phyloP scores from a whole-genome alignment of 2,113 vertebrate species.

The Bolborhynchus lineola region DNA sequence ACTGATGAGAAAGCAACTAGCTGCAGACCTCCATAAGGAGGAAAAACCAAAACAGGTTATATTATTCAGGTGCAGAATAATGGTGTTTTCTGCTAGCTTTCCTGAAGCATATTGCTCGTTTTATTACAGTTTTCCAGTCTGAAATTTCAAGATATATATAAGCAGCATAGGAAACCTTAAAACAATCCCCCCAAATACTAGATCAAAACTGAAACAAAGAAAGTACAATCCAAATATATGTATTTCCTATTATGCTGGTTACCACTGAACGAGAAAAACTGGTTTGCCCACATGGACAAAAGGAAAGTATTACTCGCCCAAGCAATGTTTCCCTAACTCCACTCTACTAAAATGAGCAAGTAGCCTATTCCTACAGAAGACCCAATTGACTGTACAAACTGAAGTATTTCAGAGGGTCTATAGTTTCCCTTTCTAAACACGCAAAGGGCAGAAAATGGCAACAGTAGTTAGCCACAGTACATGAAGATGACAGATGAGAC shows the following conservation, averaged over 20 bases:
- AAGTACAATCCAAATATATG: not conserved
- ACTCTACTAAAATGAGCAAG: not conserved
- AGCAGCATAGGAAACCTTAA: not conserved
- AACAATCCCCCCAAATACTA: not conserved
- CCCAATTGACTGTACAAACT: not conserved
- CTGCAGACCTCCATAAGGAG: not conserved
- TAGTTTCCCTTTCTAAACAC: not conserved
- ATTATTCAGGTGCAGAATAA: not conserved
- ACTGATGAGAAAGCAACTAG: not conserved
- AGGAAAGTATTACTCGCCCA: not conserved
- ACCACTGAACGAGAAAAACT: conserved; percentile 37
- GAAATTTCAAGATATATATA: not conserved
- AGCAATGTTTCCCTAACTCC: not conserved
- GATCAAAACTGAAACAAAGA: not conserved
- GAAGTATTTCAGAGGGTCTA: not conserved
- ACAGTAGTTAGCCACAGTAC: rapidly evolving
- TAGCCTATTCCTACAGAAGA: not conserved
- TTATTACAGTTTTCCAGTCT: not conserved
- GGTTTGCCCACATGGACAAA: conserved; percentile 12
- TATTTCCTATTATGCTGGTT: not conserved
- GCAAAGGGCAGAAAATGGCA: not conserved
- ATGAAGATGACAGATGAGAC: rapidly evolving
- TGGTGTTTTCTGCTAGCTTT: not conserved
- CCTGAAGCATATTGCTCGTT: not conserved
- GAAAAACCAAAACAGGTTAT: not conserved